Conservation (phyloP, 2,888 invertebrate species). For the Epinotia brunnichana region DNA sequence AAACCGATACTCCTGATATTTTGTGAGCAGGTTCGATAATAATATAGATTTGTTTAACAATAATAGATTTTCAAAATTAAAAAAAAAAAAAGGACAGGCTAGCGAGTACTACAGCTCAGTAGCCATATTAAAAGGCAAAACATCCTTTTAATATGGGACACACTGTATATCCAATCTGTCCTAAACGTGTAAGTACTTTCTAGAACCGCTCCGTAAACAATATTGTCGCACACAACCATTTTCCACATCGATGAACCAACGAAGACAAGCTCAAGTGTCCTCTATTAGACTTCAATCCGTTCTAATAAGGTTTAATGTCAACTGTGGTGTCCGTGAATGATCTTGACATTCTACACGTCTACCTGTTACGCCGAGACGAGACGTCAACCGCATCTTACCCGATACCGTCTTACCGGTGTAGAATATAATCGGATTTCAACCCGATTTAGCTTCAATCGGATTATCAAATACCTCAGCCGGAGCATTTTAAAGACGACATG, state of each 20-base stretch:
- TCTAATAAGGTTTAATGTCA: background rate
- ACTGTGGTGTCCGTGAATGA: background rate
- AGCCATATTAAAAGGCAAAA: no score
- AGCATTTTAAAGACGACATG: no score
- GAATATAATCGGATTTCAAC: background rate
- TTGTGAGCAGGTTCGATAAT: no score
- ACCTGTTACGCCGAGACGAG: background rate
- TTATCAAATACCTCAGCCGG: no score
- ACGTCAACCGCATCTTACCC: no score
- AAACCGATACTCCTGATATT: no score
- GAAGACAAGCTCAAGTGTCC: background rate
- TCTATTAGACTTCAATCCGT: background rate
- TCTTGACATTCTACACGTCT: background rate
- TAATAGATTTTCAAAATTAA: no score
- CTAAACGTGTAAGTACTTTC: no score
- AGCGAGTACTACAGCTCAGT: no score
- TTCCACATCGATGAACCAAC: background rate
- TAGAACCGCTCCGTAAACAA: background rate
- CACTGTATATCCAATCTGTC: background rate
- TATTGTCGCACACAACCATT: background rate
- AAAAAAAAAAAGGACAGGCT: no score
- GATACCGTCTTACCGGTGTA: background rate
- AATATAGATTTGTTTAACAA: no score
- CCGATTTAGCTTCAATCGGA: background rate
- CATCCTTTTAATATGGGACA: background rate